Evolutionary conservation across 2,888 invertebrate genomes (phyloP).

Genomic region (Drosophila robusta): DNA sequence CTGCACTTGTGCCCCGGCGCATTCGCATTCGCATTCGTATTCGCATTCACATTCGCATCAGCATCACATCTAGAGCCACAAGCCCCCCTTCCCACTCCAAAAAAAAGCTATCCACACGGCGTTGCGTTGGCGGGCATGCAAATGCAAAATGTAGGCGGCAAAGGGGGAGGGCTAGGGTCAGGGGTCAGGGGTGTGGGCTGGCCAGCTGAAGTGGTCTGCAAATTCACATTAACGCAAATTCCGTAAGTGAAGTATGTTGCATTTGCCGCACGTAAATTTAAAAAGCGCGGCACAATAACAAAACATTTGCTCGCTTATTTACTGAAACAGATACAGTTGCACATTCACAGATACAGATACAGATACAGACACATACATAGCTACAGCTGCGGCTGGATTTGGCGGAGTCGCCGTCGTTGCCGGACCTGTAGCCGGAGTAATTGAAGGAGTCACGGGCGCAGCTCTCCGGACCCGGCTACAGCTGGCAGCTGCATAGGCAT

Average conservation of each 20-base stretch:
- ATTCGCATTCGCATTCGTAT: conserved; percentile 19
- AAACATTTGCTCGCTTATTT: conserved; percentile 71
- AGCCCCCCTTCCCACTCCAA: background rate
- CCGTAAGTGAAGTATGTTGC: conserved; percentile 81
- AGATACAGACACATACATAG: conserved; percentile 10
- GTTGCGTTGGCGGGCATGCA: conserved; percentile 51
- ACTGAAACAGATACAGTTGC: conserved; percentile 37
- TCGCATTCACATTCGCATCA: conserved; percentile 16
- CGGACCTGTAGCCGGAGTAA: conserved; percentile 42
- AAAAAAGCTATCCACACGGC: conserved; percentile 10
- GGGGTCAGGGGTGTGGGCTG: conserved; percentile 3
- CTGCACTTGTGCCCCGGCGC: conserved; percentile 75
- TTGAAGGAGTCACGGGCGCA: conserved; percentile 45
- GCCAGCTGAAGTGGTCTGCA: conserved; percentile 80
- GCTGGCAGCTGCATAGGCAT: conserved; percentile 73
- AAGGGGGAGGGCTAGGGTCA: conserved; percentile 1
- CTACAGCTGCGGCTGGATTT: conserved; percentile 48
- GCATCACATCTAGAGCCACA: conserved; percentile 44
- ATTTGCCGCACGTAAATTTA: conserved; percentile 82
- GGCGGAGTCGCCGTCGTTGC: conserved; percentile 18
- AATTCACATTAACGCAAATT: conserved; percentile 82
- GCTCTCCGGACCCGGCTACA: conserved; percentile 31
- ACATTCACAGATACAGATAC: conserved; percentile 8
- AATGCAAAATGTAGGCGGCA: conserved; percentile 68
- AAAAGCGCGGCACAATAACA: conserved; percentile 77